Evolutionary conservation across 2,797 vertebrate species (phyloP).

Genomic region (Onychomys torridus): DNA sequence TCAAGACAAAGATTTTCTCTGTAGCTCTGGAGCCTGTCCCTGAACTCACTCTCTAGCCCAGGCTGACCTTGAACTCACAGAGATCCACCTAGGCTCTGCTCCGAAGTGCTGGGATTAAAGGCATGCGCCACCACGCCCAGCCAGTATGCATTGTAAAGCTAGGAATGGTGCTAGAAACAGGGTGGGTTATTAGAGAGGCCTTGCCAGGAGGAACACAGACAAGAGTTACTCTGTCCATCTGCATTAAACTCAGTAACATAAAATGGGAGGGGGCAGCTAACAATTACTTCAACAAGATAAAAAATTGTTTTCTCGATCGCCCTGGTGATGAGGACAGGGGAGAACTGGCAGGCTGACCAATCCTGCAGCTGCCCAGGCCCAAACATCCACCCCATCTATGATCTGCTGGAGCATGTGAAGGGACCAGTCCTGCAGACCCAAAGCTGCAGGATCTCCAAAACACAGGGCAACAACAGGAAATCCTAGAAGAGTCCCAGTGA

Average conservation of each 20-base stretch:
- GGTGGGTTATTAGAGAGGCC: background rate
- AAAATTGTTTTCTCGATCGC: background rate
- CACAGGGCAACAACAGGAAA: background rate
- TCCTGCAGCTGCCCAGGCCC: background rate
- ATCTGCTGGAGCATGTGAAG: background rate
- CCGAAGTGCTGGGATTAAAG: too few relatives aligned
- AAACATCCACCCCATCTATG: background rate
- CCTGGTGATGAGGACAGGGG: background rate
- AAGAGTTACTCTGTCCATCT: background rate
- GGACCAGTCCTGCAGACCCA: background rate
- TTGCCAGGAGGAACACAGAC: background rate
- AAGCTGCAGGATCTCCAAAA: background rate
- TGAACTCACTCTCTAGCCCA: too few relatives aligned
- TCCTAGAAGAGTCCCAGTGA: background rate
- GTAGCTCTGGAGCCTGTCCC: too few relatives aligned
- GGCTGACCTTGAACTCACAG: too few relatives aligned
- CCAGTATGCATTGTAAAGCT: background rate
- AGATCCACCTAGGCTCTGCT: too few relatives aligned
- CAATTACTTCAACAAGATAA: background rate
- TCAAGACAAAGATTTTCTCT: too few relatives aligned
- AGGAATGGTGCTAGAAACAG: background rate
- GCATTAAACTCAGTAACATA: constrained; percentile 16
- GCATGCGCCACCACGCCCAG: too few relatives aligned
- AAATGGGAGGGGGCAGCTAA: background rate
- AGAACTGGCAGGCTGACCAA: background rate